Evolutionary conservation across 2,797 vertebrate species (phyloP), one percentile per base, ranked within the genome.

Genomic region (Adelosebastes latens): DNA sequence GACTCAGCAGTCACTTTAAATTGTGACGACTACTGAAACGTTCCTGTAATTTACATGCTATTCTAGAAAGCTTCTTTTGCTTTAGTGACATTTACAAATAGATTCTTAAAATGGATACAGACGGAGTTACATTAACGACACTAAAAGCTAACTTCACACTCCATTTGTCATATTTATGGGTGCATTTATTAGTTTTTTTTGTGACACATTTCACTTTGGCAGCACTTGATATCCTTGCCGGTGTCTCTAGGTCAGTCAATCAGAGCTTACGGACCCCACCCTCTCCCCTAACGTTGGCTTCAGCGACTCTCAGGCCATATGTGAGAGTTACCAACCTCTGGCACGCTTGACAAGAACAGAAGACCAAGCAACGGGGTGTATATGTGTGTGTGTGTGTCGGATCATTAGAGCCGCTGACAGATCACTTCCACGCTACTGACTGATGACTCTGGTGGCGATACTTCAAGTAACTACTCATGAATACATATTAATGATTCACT

Each of bases 391-490:
- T 68, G 56, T 76, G 81, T 77, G 65, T 22, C 55, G 62, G 68
- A 83, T 87, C 83, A 84, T 82, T 87, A 82, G 61, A 86, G 72
- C 76, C 75, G 73, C 77, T 79, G 81, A 87, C 70, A 61, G 72
- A 88, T 88, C 60, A 83, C 77, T 85, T 90, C 81, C 77, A 87
- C 72, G 79, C 86, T 77, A 63, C 76, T 66, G 87, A 88, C 72
- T 70, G 89, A 91, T 87, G 84, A 84, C 80, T 82, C 74, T 70
- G 59, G 62, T 72, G 78, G 82, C n/a, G 13, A 75, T 7, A 78
- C 76, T 52, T 75, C 80, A 60, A 83, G 72, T 78, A 78, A 82
- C 81, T 66, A 75, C 84, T 81, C 71, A 86, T 89, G 85, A 89
- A 90, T 86, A 87, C 80, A 87, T 84, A 91, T 88, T 78, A 77